Evolutionary conservation across 2,888 invertebrate genomes (phyloP).

Genomic region (Isotomurus palustris): DNA sequence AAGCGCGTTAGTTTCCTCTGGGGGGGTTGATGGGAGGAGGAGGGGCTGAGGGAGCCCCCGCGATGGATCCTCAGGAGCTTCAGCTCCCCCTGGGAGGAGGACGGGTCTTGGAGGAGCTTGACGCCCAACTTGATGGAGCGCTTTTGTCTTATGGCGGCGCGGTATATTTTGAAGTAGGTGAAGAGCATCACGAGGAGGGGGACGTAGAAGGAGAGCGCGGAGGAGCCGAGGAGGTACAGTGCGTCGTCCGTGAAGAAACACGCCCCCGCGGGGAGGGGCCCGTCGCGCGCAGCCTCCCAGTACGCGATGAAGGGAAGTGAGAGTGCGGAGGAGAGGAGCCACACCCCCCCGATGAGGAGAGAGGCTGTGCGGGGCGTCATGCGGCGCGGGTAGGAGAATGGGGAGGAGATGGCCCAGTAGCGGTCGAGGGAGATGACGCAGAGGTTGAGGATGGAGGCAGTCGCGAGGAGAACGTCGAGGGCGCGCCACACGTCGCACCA

Average conservation of each 20-base stretch:
- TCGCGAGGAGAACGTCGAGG: slow-evolving; percentile 91
- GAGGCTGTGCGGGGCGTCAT: slow-evolving; percentile 85
- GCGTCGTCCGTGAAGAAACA: slow-evolving; percentile 95
- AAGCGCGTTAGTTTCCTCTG: too few relatives aligned
- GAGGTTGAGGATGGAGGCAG: slow-evolving; percentile 93
- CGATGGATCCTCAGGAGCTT: slow-evolving; percentile 91
- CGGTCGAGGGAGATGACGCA: slow-evolving; percentile 94
- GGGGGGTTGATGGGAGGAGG: not conserved
- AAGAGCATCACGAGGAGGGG: slow-evolving; percentile 96
- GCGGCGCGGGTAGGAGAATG: slow-evolving; percentile 89
- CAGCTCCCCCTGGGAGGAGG: too few relatives aligned
- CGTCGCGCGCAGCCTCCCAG: slow-evolving; percentile 82
- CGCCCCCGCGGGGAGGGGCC: slow-evolving; percentile 69
- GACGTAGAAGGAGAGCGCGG: slow-evolving; percentile 94
- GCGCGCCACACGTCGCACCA: slow-evolving; percentile 98
- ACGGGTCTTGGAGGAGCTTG: slow-evolving; percentile 53
- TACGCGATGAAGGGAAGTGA: slow-evolving; percentile 96
- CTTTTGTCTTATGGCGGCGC: slow-evolving; percentile 87
- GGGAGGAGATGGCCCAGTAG: slow-evolving; percentile 88
- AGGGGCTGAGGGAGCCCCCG: slow-evolving; percentile 59
- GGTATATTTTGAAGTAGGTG: slow-evolving; percentile 92
- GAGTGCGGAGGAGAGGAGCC: slow-evolving; percentile 93
- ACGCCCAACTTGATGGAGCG: slow-evolving; percentile 82
- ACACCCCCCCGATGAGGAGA: slow-evolving; percentile 83
- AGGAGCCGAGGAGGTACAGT: slow-evolving; percentile 93